Evolutionary conservation across 2,113 vertebrate species (phyloP), one percentile per base, ranked within the genome.

Genomic region (Climacteris rufus): DNA sequence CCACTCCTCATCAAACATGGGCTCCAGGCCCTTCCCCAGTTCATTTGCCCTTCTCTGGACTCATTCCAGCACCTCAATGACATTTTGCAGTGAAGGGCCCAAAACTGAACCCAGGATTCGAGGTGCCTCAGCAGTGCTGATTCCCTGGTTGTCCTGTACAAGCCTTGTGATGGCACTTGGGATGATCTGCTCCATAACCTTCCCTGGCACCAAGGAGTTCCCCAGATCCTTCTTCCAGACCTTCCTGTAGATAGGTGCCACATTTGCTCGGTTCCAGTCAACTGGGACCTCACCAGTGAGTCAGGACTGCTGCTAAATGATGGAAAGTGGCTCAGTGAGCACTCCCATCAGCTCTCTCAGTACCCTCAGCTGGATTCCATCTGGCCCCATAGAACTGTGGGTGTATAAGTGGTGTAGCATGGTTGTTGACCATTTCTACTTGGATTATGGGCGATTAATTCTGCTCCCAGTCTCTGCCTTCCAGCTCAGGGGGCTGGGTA

Each of bases 61-160:
- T 49, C 0, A 1, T 13, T 71, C 22, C 59, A 59, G 33, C 27
- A 33, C 13, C 14, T 44, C 52, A 44, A 1, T 66, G 60, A 24
- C 33, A 45, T 66, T 74, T 66, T 39, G 23, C 44, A 52, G 23
- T 9, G 31, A 37, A 18, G 15, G 8, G 2, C 15, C 68, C 52
- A 28, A 66, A 59, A 33, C 6, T 33, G 33, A n/a, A 6, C 10
- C 19, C 13, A 13, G 60, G 15, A 20, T n/a, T 0, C 9, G 33
- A n/a, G 60, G 18, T 23, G 33, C 28, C 33, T 22, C 44, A 50
- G 50, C 18, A 65, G 44, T 4, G 44, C 31, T 79, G 79, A 23
- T 4, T 45, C 22, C 53, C 54, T 11, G 30, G 14, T 28, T 33
- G 33, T 33, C 33, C 74, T 20, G 31, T 15, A 11, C n/a, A 1